phyloP scores from a whole-genome alignment of 2,113 vertebrate genomes.

The Psophia crepitans region DNA sequence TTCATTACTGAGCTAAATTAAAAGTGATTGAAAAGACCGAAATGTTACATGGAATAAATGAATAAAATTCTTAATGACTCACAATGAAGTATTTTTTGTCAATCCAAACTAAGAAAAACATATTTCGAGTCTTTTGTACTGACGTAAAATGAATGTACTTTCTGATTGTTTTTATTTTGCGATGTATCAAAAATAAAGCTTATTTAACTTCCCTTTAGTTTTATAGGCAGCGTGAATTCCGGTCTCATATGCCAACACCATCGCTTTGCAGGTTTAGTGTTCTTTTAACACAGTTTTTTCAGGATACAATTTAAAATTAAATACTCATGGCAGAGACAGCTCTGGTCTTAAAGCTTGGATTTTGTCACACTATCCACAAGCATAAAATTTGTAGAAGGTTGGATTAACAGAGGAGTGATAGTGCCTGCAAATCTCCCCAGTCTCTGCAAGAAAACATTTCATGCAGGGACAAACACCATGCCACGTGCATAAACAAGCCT shows the following conservation, averaged over 20 bases:
- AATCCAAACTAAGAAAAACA: neutral
- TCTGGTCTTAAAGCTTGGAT: neutral
- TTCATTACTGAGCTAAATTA: neutral
- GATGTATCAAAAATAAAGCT: neutral
- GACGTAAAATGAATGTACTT: neutral
- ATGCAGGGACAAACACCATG: neutral
- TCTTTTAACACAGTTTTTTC: neutral
- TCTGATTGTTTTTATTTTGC: neutral
- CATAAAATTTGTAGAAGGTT: neutral
- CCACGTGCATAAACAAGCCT: neutral
- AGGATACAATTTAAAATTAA: neutral
- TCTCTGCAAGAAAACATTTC: neutral
- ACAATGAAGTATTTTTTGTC: neutral
- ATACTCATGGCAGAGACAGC: neutral
- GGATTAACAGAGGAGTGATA: neutral
- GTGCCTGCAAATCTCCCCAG: neutral
- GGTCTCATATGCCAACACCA: neutral
- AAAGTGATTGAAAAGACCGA: neutral
- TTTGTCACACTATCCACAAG: fast-evolving
- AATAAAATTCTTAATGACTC: neutral
- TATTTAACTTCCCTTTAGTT: neutral
- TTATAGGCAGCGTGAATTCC: neutral
- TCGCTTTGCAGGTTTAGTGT: neutral
- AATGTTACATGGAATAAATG: neutral
- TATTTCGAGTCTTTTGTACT: neutral